These are phyloP conservation scores for Prosapia bicincta DNA, from an alignment of 2,888 invertebrate genomes.

Conservation along the genomic window DNA sequence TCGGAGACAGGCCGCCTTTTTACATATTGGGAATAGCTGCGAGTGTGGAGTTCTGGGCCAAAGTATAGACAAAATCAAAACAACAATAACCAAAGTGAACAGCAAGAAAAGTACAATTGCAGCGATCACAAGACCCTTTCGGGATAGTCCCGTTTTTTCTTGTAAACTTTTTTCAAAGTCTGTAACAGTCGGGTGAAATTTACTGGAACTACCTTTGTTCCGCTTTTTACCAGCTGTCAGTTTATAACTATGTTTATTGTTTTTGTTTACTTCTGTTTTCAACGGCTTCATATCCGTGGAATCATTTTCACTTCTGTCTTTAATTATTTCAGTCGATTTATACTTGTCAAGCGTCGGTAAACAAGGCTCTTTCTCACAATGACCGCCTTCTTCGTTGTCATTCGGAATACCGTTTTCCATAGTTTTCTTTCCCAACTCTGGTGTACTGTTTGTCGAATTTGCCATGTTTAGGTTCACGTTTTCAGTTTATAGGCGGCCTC, in stretches of 20 bases:
- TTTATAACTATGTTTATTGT: not conserved
- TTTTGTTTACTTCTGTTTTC: not conserved
- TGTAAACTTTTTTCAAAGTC: not conserved
- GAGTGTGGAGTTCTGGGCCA: not conserved
- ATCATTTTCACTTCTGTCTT: not conserved
- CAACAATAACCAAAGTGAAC: not conserved
- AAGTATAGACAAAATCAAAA: not conserved
- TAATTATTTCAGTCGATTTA: not conserved
- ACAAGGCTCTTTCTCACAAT: not conserved
- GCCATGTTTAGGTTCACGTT: not conserved
- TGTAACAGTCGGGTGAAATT: not conserved
- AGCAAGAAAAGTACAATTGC: not conserved
- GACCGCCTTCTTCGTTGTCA: not conserved
- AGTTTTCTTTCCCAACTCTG: not conserved
- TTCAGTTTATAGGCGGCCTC: not conserved
- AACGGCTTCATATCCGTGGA: not conserved
- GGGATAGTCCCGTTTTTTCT: not conserved
- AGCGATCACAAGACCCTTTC: not conserved
- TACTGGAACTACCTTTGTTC: not conserved
- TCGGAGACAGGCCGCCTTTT: not conserved
- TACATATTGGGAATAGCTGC: not conserved
- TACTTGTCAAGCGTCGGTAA: not conserved
- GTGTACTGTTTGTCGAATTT: not conserved
- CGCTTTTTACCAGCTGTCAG: not conserved
- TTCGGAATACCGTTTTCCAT: not conserved